Conservation (phyloP, 2,113 vertebrate species). For the Eupsittula cactorum region DNA sequence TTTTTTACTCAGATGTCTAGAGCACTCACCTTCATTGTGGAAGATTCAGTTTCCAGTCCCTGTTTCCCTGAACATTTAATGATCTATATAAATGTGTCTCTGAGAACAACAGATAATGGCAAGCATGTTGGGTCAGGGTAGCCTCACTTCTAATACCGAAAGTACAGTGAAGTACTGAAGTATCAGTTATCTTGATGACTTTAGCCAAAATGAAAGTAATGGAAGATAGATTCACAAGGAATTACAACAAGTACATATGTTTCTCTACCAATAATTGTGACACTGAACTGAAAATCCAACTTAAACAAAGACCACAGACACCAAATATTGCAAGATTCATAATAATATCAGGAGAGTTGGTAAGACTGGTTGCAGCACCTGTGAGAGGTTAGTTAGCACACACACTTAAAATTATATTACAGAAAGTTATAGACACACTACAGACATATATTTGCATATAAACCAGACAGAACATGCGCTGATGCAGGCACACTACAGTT, state of each 20-base stretch:
- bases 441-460: constrained; percentile 47
- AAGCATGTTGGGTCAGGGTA: background rate
- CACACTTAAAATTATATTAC: constrained; percentile 59
- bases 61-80: constrained; percentile 27
- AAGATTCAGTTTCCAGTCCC: background rate
- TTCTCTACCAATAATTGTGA: background rate
- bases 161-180: background rate
- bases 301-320: background rate
- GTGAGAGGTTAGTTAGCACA: constrained; percentile 73
- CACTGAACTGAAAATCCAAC: constrained; percentile 5
- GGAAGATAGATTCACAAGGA: background rate
- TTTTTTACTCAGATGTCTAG: background rate
- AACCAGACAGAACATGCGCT: constrained; percentile 69
- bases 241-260: background rate
- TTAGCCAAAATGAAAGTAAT: background rate
- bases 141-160: background rate
- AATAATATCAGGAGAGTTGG: background rate
- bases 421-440: constrained; percentile 52
- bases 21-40: constrained; percentile 2
- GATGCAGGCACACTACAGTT: constrained; percentile 66
- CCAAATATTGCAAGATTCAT: background rate
- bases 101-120: background rate
- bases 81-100: background rate
- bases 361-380: constrained; percentile 48
- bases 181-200: background rate